These are phyloP conservation scores for Halocynthia aurantium DNA, from an alignment of 23 tunicate genomes.

Conservation along the genomic window DNA sequence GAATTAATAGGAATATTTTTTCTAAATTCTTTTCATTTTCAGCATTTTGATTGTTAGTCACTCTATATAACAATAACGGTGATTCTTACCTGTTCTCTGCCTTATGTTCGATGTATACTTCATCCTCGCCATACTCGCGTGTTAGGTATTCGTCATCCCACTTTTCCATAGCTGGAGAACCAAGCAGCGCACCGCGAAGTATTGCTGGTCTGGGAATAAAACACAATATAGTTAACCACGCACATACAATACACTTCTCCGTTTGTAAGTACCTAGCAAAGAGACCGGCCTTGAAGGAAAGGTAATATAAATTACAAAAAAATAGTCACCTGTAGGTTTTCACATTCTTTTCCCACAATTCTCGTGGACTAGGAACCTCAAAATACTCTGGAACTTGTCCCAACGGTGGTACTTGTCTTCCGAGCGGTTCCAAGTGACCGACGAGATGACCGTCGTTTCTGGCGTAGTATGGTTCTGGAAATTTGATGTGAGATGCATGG, in stretches of 20 bases:
- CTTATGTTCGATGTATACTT: conserved; percentile 80
- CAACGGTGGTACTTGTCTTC: conserved; percentile 4
- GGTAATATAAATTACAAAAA: too few relatives aligned
- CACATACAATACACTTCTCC: too few relatives aligned
- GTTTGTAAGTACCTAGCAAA: too few relatives aligned
- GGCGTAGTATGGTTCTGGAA: too few relatives aligned
- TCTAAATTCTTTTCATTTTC: too few relatives aligned
- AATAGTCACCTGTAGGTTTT: neutral
- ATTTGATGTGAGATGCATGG: too few relatives aligned
- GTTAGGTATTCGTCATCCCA: conserved; percentile 52
- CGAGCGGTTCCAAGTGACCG: neutral
- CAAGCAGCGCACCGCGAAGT: conserved; percentile 42
- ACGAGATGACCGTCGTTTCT: too few relatives aligned
- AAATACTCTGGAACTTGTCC: conserved; percentile 8
- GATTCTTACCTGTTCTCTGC: conserved; percentile 70
- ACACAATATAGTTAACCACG: too few relatives aligned
- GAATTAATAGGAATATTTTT: too few relatives aligned
- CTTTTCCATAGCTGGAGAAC: conserved; percentile 50
- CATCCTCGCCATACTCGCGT: conserved; percentile 56
- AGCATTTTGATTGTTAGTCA: too few relatives aligned
- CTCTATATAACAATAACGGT: neutral
- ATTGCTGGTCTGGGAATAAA: conserved; percentile 43
- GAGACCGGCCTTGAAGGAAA: too few relatives aligned
- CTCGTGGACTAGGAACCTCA: neutral
- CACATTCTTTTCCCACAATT: conserved; percentile 9